phyloP scores from a whole-genome alignment of 1,140 invertebrate genomes.

The Drosophila nebulosa region DNA sequence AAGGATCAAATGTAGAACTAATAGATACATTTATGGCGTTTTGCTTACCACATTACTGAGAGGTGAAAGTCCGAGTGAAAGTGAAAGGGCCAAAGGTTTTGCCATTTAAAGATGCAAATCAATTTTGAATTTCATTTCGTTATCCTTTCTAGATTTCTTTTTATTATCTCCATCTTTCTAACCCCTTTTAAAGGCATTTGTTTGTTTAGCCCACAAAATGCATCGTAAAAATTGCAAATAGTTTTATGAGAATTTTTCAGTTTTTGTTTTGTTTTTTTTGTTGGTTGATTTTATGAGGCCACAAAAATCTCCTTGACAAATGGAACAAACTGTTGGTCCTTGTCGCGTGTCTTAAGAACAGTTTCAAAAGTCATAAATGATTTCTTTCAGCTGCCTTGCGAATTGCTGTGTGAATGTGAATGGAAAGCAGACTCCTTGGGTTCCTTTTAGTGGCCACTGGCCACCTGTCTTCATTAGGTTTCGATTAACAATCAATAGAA shows the following conservation, averaged over 20 bases:
- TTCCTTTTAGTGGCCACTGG: neutral
- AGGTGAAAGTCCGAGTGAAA: constrained; percentile 30
- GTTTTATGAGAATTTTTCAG: neutral
- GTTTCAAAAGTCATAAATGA: neutral
- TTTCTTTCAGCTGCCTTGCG: neutral
- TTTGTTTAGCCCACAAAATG: neutral
- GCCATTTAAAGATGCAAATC: constrained; percentile 41
- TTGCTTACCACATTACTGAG: neutral
- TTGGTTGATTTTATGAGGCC: neutral
- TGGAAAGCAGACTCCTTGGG: too few relatives aligned
- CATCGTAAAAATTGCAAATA: neutral
- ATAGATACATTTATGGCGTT: constrained; percentile 69
- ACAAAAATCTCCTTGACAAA: neutral
- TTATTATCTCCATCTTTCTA: neutral
- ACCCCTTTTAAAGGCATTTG: too few relatives aligned
- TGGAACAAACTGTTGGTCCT: neutral
- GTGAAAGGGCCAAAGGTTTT: constrained; percentile 40
- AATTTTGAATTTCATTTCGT: constrained; percentile 42
- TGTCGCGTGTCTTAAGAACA: neutral
- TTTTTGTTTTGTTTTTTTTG: neutral
- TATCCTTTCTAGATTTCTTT: constrained; percentile 18
- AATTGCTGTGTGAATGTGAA: too few relatives aligned
- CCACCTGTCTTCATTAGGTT: constrained; percentile 73
- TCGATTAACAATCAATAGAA: constrained; percentile 63
- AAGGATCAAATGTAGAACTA: constrained; percentile 62